A percentile compares a stretch with the other conserved stretches of the same genome.
phyloP scores from a whole-genome alignment of 2,888 invertebrate species.

The Diabrotica balteata region DNA sequence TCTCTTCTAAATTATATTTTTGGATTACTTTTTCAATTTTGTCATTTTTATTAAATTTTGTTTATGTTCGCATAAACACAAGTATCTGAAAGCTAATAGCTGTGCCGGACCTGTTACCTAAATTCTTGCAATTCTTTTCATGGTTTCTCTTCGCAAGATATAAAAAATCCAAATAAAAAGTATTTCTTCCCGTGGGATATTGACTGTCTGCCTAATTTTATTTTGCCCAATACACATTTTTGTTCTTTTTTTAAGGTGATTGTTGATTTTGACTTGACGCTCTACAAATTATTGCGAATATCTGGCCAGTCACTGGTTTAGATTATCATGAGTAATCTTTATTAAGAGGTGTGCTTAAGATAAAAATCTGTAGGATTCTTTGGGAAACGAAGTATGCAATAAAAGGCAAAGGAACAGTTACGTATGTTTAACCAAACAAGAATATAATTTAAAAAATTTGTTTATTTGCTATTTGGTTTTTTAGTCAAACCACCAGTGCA shows the following conservation, averaged over 20 bases:
- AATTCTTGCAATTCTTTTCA: constrained; percentile 34
- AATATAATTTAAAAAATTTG: too few species aligned
- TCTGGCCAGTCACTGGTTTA: constrained; percentile 14
- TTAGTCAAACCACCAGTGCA: too few species aligned
- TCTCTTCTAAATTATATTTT: too few species aligned
- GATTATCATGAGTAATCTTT: constrained; percentile 11
- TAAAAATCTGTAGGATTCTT: not conserved
- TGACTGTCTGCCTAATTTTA: constrained; percentile 27
- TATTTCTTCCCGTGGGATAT: constrained; percentile 34
- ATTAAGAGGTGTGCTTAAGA: constrained; percentile 3
- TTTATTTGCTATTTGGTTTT: too few species aligned
- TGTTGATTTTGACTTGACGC: constrained; percentile 10
- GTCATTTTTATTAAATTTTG: too few species aligned
- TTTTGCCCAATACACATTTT: constrained; percentile 25
- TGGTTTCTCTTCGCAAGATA: constrained; percentile 23
- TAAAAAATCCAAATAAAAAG: constrained; percentile 22
- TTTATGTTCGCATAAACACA: too few species aligned
- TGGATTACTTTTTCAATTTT: too few species aligned
- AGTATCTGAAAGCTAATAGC: too few species aligned
- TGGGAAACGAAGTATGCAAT: too few species aligned
- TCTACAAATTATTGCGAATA: constrained; percentile 13
- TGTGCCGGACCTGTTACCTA: constrained; percentile 15
- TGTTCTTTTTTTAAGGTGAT: constrained; percentile 10
- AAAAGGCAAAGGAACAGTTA: too few species aligned
- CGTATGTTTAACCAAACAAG: too few species aligned